These are phyloP conservation scores for Pogonomyrmex barbatus DNA, from an alignment of 1,140 invertebrate genomes.

Conservation along the genomic window DNA sequence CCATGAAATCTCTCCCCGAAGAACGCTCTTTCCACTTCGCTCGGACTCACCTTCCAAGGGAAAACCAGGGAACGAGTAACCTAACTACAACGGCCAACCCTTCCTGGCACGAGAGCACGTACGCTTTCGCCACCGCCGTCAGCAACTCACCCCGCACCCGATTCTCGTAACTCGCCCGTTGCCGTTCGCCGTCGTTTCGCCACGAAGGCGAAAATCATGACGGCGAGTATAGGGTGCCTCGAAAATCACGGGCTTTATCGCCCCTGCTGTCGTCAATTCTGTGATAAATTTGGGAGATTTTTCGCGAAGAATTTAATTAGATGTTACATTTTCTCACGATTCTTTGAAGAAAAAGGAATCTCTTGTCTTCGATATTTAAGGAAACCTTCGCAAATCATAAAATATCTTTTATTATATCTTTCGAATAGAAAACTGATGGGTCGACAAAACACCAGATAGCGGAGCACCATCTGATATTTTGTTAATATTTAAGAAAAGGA, in stretches of 20 bases:
- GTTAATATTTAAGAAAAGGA: not conserved
- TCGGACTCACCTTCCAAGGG: constrained; percentile 45
- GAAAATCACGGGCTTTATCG: constrained; percentile 6
- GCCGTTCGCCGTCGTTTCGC: not conserved
- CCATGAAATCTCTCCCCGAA: constrained; percentile 52
- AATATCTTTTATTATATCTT: not conserved
- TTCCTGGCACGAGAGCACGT: constrained; percentile 39
- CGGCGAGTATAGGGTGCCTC: constrained; percentile 32
- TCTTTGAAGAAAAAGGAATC: constrained; percentile 9
- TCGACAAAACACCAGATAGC: not conserved
- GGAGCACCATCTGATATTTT: not conserved
- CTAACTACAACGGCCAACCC: constrained; percentile 50
- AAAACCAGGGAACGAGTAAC: constrained; percentile 38
- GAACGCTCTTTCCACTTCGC: constrained; percentile 54
- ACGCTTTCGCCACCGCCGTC: constrained; percentile 46
- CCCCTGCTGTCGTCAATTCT: too few relatives aligned
- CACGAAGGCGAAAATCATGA: constrained; percentile 41
- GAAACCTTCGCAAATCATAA: not conserved
- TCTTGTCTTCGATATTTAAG: not conserved
- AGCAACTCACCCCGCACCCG: constrained; percentile 34
- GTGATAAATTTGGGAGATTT: not conserved
- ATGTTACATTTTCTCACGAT: not conserved
- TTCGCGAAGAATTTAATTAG: not conserved
- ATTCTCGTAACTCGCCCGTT: constrained; percentile 32
- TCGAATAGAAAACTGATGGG: not conserved